Conservation (phyloP, 2,888 invertebrate species). For the Agrotis puta region DNA sequence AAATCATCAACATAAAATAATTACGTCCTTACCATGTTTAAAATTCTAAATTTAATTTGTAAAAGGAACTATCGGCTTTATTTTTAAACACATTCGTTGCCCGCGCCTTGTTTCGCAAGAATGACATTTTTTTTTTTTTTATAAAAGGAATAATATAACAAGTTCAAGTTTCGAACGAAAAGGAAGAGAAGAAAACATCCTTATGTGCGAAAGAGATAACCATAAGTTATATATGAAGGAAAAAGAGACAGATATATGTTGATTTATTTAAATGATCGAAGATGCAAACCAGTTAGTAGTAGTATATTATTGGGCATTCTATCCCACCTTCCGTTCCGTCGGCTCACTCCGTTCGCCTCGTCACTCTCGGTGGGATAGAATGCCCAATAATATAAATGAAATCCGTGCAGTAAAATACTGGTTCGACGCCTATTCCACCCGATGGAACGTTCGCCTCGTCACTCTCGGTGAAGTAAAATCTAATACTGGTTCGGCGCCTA, state of each 20-base stretch:
- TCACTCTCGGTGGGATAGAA: no score
- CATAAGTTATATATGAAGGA: constrained; percentile 1
- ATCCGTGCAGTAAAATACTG: no score
- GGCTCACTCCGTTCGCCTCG: no score
- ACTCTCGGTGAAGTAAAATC: no score
- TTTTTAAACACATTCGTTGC: constrained; percentile 33
- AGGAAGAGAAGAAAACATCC: constrained; percentile 39
- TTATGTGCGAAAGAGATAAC: constrained; percentile 51
- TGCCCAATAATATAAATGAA: no score
- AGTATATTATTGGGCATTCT: no score
- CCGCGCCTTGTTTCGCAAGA: constrained; percentile 46
- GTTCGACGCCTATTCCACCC: no score
- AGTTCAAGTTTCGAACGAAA: constrained; percentile 36
- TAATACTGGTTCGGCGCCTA: no score
- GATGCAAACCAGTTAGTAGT: constrained; percentile 56
- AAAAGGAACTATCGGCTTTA: background rate
- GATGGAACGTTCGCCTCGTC: no score
- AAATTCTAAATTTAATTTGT: constrained; percentile 2
- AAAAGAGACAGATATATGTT: constrained; percentile 51
- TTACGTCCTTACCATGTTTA: constrained; percentile 57
- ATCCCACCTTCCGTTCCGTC: no score
- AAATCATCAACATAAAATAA: constrained; percentile 27
- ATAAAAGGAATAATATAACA: constrained; percentile 36
- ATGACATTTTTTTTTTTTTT: constrained; percentile 39
- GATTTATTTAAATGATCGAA: constrained; percentile 33